These are phyloP conservation scores for Ruditapes philippinarum DNA, from an alignment of 1,140 invertebrate species.

Conservation along the genomic window DNA sequence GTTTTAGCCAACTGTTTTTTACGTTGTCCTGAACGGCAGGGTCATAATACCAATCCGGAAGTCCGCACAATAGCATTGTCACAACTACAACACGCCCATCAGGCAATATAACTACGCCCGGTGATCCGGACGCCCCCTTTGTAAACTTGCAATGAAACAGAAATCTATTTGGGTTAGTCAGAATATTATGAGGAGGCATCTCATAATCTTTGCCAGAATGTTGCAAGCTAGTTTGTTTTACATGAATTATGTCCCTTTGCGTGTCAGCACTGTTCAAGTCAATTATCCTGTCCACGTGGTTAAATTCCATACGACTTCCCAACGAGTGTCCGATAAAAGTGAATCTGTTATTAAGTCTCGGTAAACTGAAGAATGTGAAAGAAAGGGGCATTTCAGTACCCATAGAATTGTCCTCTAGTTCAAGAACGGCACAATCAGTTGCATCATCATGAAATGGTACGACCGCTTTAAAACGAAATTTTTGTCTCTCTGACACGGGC, in stretches of 20 bases:
- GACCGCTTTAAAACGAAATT: background rate
- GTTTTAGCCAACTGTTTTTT: slow-evolving; percentile 17
- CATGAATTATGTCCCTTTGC: slow-evolving; percentile 1
- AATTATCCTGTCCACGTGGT: slow-evolving; percentile 15
- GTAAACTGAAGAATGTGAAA: slow-evolving; percentile 21
- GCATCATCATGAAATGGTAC: slow-evolving; percentile 10
- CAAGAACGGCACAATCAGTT: slow-evolving; percentile 36
- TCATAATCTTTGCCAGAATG: background rate
- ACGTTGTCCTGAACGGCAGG: background rate
- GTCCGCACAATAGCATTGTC: slow-evolving; percentile 37
- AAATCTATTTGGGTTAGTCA: slow-evolving; percentile 10
- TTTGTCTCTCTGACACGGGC: background rate
- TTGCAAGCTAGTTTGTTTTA: background rate
- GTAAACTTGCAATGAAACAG: slow-evolving; percentile 38
- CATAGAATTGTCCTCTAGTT: background rate
- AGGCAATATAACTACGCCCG: background rate
- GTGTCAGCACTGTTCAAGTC: slow-evolving; percentile 4
- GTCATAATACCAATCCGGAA: slow-evolving; percentile 46
- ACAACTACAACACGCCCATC: slow-evolving; percentile 39
- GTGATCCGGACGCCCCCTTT: slow-evolving; percentile 35
- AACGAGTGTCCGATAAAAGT: slow-evolving; percentile 1
- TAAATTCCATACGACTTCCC: slow-evolving; percentile 13
- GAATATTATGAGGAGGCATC: background rate
- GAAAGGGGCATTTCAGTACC: background rate
- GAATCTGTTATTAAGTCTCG: slow-evolving; percentile 12